These are phyloP conservation scores for Neoarius graeffei DNA, from an alignment of 2,113 vertebrate species.

Conservation along the genomic window DNA sequence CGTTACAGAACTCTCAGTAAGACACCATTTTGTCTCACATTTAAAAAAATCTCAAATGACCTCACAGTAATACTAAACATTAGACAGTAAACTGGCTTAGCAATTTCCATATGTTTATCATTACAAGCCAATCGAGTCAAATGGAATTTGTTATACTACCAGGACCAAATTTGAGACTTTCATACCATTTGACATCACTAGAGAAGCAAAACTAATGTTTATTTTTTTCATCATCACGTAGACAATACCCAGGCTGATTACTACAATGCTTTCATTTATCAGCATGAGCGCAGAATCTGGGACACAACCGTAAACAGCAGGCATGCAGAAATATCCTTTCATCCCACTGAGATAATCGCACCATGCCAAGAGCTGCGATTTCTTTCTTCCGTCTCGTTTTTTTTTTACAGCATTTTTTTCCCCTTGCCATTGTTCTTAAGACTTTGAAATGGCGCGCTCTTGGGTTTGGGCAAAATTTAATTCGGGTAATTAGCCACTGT, in stretches of 20 bases:
- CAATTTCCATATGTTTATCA: background rate
- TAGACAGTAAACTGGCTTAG: background rate
- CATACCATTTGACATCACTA: background rate
- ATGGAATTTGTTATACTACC: background rate
- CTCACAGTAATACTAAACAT: background rate
- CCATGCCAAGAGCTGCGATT: background rate
- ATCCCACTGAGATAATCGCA: conserved; percentile 30
- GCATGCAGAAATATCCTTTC: conserved; percentile 7
- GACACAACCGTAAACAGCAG: conserved; percentile 27
- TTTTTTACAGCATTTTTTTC: background rate
- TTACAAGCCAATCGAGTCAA: background rate
- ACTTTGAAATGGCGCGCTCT: background rate
- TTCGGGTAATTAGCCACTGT: conserved; percentile 40
- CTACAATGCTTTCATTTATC: conserved; percentile 24
- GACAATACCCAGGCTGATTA: conserved; percentile 9
- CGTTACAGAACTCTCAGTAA: background rate
- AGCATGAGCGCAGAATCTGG: conserved; percentile 30
- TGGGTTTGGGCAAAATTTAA: conserved; percentile 23
- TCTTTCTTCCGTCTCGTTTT: conserved; percentile 3
- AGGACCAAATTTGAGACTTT: background rate
- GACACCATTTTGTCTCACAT: background rate
- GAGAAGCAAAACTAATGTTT: background rate
- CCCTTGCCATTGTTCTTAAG: background rate
- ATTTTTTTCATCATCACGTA: background rate
- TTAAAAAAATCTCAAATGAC: background rate